These are phyloP conservation scores for Cheilosia scutellata DNA, from an alignment of 2,888 invertebrate genomes.

Conservation along the genomic window DNA sequence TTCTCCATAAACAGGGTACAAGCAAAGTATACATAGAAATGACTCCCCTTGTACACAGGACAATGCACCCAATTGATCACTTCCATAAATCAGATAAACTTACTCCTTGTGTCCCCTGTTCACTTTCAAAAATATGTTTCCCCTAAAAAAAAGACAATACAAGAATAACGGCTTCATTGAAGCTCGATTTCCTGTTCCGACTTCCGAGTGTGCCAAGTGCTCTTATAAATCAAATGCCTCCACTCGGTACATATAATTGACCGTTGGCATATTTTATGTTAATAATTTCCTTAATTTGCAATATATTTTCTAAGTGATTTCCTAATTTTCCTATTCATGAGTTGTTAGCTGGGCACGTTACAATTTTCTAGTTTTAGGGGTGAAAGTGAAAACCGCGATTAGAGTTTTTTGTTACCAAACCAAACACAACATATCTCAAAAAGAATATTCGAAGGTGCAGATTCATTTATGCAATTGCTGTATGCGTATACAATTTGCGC, in stretches of 20 bases:
- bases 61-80: slow-evolving; percentile 61
- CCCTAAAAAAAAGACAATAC: slow-evolving; percentile 49
- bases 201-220: slow-evolving; percentile 58
- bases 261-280: slow-evolving; percentile 46
- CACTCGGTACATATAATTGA: slow-evolving; percentile 40
- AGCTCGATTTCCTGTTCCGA: slow-evolving; percentile 61
- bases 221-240: slow-evolving; percentile 67
- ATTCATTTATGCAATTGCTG: slow-evolving; percentile 27
- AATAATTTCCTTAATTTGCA: slow-evolving; percentile 62
- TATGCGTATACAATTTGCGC: slow-evolving; percentile 7
- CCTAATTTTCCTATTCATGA: slow-evolving; percentile 40
- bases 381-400: slow-evolving; percentile 46
- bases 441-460: background rate
- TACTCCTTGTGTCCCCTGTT: slow-evolving; percentile 41
- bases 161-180: slow-evolving; percentile 65
- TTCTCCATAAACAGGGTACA: slow-evolving; percentile 27
- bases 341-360: slow-evolving; percentile 2
- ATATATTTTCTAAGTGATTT: slow-evolving; percentile 56
- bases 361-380: slow-evolving; percentile 25
- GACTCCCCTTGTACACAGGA: slow-evolving; percentile 29
- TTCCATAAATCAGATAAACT: slow-evolving; percentile 71
- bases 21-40: background rate
- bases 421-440: background rate
- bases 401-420: background rate
- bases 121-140: slow-evolving; percentile 12